Conservation (phyloP, 2,113 vertebrate species). For the Sardina pilchardus region DNA sequence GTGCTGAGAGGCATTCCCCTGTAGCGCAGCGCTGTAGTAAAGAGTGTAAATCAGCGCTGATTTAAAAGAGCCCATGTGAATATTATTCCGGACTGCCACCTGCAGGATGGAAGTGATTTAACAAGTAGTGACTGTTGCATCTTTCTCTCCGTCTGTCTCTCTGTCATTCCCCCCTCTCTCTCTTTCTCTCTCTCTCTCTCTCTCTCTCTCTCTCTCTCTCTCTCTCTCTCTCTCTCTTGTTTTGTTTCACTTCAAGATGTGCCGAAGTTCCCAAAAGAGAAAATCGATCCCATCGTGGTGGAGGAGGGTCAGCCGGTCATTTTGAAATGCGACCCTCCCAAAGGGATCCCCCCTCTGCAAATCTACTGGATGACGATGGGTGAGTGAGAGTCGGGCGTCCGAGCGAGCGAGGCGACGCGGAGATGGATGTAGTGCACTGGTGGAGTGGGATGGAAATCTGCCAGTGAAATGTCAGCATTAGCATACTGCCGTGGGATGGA, state of each 20-base stretch:
- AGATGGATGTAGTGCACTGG: not conserved
- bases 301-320: constrained; percentile 86
- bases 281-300: constrained; percentile 83
- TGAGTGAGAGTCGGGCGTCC: no score
- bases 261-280: constrained; percentile 95
- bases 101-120: constrained; percentile 43
- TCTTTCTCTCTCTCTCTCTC: not conserved
- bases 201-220: not conserved
- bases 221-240: not conserved
- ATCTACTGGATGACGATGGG: constrained; percentile 98
- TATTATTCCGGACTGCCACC: constrained; percentile 53
- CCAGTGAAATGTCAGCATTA: not conserved
- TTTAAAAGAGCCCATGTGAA: constrained; percentile 31
- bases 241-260: constrained; percentile 71
- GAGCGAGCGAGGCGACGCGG: no score
- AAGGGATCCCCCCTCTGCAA: constrained; percentile 88
- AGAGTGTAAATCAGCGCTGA: constrained; percentile 23
- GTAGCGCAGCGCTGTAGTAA: constrained; percentile 44
- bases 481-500: not conserved
- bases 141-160: constrained; percentile 30
- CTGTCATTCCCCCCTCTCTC: not conserved
- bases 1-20: not conserved
- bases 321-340: constrained; percentile 85
- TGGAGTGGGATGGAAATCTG: not conserved
- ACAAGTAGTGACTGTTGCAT: constrained; percentile 3